phyloP scores from a whole-genome alignment of 2,888 invertebrate genomes.

The Chironomus tentans region DNA sequence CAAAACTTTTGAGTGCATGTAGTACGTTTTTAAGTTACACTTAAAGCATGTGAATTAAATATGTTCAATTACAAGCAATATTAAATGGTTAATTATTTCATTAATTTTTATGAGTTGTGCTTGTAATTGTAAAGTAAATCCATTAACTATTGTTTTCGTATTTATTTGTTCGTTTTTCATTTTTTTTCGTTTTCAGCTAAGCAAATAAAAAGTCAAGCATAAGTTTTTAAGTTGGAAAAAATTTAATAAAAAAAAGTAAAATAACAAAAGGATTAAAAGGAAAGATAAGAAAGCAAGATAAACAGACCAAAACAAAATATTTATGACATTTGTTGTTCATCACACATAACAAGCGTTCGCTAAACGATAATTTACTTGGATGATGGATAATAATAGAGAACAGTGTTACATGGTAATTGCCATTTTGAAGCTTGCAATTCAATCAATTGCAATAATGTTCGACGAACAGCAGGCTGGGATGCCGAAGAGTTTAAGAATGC shows the following conservation, averaged over 20 bases:
- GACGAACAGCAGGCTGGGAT: conserved; percentile 66
- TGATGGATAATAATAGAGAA: conserved; percentile 76
- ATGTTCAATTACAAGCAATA: too few species aligned
- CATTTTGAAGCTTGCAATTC: conserved; percentile 85
- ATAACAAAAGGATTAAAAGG: background rate
- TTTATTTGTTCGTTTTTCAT: background rate
- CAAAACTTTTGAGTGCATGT: too few species aligned
- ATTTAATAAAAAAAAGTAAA: too few species aligned
- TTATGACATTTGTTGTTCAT: too few species aligned
- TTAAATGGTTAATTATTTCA: too few species aligned
- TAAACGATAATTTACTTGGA: background rate
- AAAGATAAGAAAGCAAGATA: too few species aligned
- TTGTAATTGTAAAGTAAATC: too few species aligned
- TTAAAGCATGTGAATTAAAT: too few species aligned
- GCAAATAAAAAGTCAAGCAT: background rate
- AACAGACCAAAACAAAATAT: too few species aligned
- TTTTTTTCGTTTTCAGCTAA: background rate
- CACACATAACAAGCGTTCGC: too few species aligned
- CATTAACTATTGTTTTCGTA: background rate
- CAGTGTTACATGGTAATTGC: conserved; percentile 81
- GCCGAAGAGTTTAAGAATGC: conserved; percentile 68
- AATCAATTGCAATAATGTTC: conserved; percentile 78
- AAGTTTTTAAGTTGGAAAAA: background rate
- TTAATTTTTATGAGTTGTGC: too few species aligned
- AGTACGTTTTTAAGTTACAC: too few species aligned